Percentiles rank a stretch among this genome's conserved stretches.
These are phyloP conservation scores for Cataglyphis albicans DNA, from an alignment of 2,888 invertebrate species.

Conservation along the genomic window DNA sequence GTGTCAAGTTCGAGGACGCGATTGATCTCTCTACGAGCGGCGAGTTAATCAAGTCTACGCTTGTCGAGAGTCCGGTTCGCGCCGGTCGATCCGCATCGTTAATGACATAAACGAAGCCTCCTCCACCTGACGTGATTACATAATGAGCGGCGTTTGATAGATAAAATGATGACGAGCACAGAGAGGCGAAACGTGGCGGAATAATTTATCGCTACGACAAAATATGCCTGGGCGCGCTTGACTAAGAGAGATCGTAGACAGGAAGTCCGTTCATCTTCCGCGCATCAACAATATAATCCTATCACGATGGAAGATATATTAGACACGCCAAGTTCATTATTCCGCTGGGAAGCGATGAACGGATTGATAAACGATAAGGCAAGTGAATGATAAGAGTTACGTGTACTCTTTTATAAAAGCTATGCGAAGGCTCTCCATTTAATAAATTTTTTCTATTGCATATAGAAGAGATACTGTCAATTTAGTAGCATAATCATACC, in stretches of 20 bases:
- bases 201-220: slow-evolving; percentile 37
- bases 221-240: neutral
- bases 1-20: slow-evolving; percentile 55
- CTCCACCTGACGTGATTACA: slow-evolving; percentile 62
- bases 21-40: slow-evolving; percentile 37
- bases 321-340: slow-evolving; percentile 34
- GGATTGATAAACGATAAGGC: slow-evolving; percentile 5
- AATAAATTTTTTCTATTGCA: slow-evolving; percentile 11
- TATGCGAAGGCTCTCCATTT: neutral
- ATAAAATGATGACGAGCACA: slow-evolving; percentile 36
- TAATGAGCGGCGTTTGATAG: slow-evolving; percentile 56
- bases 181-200: slow-evolving; percentile 6
- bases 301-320: slow-evolving; percentile 26
- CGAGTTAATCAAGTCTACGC: slow-evolving; percentile 36
- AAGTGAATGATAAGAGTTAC: slow-evolving; percentile 14
- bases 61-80: slow-evolving; percentile 27
- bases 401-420: neutral
- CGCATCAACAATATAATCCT: slow-evolving; percentile 29
- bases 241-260: neutral
- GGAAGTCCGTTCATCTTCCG: slow-evolving; percentile 3
- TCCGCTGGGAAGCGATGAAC: neutral
- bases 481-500: slow-evolving; percentile 1
- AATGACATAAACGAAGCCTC: slow-evolving; percentile 58
- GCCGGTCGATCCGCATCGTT: slow-evolving; percentile 25
- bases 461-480: neutral